Evolutionary conservation across 1,140 invertebrate genomes (phyloP).

Genomic region (Magallana gigas): DNA sequence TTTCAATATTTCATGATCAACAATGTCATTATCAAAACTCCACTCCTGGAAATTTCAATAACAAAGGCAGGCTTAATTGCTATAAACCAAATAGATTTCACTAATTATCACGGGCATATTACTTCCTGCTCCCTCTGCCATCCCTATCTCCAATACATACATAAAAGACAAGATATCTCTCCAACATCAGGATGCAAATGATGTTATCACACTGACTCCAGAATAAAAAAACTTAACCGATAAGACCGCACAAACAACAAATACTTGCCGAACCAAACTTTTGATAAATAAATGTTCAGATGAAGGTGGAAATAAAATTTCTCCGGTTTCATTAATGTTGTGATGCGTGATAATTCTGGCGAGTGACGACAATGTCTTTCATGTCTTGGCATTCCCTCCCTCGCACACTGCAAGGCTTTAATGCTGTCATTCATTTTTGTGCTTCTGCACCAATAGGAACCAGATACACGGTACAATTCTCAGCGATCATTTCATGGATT

Average conservation of each 20-base stretch:
- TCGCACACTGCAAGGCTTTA: not conserved
- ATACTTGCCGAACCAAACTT: not conserved
- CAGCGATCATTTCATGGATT: no score
- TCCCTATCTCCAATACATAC: not conserved
- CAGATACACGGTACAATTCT: no score
- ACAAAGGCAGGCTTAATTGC: conserved; percentile 23
- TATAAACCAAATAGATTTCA: not conserved
- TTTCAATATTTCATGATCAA: conserved; percentile 22
- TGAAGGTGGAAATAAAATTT: conserved; percentile 16
- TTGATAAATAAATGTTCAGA: conserved; percentile 2
- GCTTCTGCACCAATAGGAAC: not conserved
- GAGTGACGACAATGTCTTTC: not conserved
- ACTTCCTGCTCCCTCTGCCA: not conserved
- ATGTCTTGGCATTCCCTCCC: not conserved
- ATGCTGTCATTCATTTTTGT: not conserved
- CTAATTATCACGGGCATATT: conserved; percentile 5
- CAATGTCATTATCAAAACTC: conserved; percentile 26
- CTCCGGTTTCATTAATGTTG: conserved; percentile 25
- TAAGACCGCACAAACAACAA: conserved; percentile 6
- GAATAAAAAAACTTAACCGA: conserved; percentile 28
- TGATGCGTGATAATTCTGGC: conserved; percentile 17
- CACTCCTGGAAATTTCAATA: not conserved
- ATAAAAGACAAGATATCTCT: conserved; percentile 8
- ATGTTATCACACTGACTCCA: conserved; percentile 19
- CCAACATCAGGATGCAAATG: not conserved